Percentiles rank a stretch among this genome's conserved stretches.
Conservation (phyloP, 2,113 vertebrate species). For the Dipodomys merriami region DNA sequence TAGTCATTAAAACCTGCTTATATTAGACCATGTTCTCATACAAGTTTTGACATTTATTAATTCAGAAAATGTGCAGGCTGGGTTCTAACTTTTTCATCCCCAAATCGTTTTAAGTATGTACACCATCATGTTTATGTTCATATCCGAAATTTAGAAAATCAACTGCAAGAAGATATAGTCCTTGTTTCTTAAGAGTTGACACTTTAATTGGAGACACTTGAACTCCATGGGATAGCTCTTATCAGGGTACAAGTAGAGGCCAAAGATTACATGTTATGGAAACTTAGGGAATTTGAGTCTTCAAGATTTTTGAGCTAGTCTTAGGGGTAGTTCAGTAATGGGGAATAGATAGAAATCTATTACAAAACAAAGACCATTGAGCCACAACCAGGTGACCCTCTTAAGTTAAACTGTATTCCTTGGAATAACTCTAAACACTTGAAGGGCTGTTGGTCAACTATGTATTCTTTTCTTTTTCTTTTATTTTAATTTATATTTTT, state of each 20-base stretch:
- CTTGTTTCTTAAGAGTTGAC: background rate
- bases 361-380: conserved; percentile 2
- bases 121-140: background rate
- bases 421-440: too few species aligned
- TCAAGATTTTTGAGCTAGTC: background rate
- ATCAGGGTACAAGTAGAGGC: background rate
- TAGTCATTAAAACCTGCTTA: background rate
- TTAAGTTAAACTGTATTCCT: background rate
- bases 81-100: background rate
- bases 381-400: background rate
- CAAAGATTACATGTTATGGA: background rate
- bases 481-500: too few species aligned
- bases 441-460: too few species aligned
- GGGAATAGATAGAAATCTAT: background rate
- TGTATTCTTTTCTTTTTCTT: too few species aligned
- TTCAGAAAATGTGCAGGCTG: background rate
- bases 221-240: background rate
- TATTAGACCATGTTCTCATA: background rate
- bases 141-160: conserved; percentile 1
- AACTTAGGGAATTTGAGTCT: conserved; percentile 25
- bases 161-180: background rate
- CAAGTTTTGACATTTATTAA: background rate
- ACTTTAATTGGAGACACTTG: background rate
- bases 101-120: background rate
- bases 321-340: background rate